Conservation (phyloP, 2,113 vertebrate species). For the Uropsilus gracilis region DNA sequence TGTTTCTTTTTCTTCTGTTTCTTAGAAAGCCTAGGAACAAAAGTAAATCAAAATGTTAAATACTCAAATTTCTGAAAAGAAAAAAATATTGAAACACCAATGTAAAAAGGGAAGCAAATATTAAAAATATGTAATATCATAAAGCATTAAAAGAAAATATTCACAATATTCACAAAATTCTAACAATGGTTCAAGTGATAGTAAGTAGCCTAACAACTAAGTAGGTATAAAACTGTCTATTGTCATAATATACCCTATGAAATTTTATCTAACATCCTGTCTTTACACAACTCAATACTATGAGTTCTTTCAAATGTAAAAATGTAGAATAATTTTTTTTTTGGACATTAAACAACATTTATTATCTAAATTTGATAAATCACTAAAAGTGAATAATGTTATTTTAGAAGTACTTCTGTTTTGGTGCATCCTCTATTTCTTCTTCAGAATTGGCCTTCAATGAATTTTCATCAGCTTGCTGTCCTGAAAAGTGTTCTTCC, state of each 20-base stretch:
- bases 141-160: constrained; percentile 42
- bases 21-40: constrained; percentile 90
- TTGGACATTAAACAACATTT: neutral
- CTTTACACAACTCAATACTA: neutral
- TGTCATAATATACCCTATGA: neutral
- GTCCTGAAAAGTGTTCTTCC: constrained; percentile 85
- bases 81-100: neutral
- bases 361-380: neutral
- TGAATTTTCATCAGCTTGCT: constrained; percentile 73
- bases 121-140: constrained; percentile 44
- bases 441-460: constrained; percentile 83
- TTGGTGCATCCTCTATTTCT: constrained; percentile 84
- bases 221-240: neutral
- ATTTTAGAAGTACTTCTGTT: constrained; percentile 88
- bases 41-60: constrained; percentile 59
- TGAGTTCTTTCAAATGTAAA: neutral
- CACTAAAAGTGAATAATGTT: neutral
- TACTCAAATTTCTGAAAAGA: constrained; percentile 4
- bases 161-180: neutral
- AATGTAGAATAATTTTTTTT: neutral
- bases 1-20: constrained; percentile 95
- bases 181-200: neutral
- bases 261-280: neutral
- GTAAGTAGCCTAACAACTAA: neutral
- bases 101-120: neutral